Conservation (phyloP, 92 coral and sea anemone genomes). For the Siderastrea siderea region DNA sequence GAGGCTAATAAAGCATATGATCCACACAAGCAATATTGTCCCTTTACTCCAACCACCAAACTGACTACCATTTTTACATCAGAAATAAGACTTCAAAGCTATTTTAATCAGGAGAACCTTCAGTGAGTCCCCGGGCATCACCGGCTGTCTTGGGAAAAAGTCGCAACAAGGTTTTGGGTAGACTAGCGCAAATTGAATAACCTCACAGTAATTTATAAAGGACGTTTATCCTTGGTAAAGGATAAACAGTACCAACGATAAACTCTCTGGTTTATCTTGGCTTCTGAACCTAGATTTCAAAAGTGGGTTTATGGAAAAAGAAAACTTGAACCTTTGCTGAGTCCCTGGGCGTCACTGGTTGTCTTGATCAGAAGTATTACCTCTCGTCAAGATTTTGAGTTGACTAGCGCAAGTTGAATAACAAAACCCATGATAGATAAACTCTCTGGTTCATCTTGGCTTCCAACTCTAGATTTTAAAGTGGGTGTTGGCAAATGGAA, state of each 20-base stretch:
- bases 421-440: neutral
- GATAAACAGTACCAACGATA: no score
- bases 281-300: no score
- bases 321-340: conserved; percentile 15
- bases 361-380: conserved; percentile 22
- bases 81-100: conserved; percentile 8
- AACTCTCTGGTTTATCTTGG: no score
- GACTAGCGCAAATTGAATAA: no score
- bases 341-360: conserved; percentile 23
- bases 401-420: neutral
- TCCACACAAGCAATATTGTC: conserved; percentile 20
- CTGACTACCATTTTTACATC: conserved; percentile 8
- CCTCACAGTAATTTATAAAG: no score
- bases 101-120: neutral
- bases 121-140: no score
- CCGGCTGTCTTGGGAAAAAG: no score
- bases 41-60: conserved; percentile 17
- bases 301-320: conserved; percentile 2
- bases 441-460: conserved; percentile 25
- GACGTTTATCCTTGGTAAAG: no score
- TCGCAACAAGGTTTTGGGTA: no score
- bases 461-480: neutral
- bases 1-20: conserved; percentile 35
- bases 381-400: neutral
- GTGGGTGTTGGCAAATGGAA: conserved; percentile 40